Evolutionary conservation across 2,888 invertebrate species (phyloP).

Genomic region (Pristionchus japonicus): DNA sequence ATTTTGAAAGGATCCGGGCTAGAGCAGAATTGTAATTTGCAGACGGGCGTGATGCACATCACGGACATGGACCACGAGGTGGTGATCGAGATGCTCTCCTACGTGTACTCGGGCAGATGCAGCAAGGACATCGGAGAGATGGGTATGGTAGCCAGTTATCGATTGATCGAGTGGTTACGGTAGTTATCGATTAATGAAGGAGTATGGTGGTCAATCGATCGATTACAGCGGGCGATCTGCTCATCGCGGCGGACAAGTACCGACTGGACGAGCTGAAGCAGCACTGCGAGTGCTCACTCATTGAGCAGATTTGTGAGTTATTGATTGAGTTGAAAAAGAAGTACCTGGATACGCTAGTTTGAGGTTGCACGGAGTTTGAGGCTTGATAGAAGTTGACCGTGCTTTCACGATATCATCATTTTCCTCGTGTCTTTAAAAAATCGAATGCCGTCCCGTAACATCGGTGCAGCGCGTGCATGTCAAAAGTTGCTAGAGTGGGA

Average conservation of each 20-base stretch:
- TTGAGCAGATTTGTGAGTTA: constrained; percentile 36
- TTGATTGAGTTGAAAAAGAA: no score
- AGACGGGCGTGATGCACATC: constrained; percentile 65
- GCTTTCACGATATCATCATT: no score
- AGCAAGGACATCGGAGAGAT: constrained; percentile 71
- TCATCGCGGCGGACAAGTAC: constrained; percentile 75
- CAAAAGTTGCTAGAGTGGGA: no score
- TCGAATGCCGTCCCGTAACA: no score
- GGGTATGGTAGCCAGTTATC: no score
- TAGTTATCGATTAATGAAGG: neutral
- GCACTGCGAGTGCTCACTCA: constrained; percentile 45
- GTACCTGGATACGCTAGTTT: neutral
- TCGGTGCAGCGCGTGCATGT: no score
- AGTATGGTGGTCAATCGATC: neutral
- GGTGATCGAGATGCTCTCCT: constrained; percentile 73
- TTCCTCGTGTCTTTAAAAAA: no score
- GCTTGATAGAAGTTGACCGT: no score
- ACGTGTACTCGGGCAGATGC: constrained; percentile 73
- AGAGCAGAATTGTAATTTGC: neutral
- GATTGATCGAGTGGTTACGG: no score
- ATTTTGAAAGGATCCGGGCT: no score
- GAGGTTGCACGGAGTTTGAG: no score
- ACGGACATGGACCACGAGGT: constrained; percentile 74
- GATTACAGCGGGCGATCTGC: constrained; percentile 64
- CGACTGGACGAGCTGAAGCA: constrained; percentile 72